Base-by-base conservation (phyloP, 1,140 invertebrate genomes). In the Drosophila quadrilineata region DNA sequence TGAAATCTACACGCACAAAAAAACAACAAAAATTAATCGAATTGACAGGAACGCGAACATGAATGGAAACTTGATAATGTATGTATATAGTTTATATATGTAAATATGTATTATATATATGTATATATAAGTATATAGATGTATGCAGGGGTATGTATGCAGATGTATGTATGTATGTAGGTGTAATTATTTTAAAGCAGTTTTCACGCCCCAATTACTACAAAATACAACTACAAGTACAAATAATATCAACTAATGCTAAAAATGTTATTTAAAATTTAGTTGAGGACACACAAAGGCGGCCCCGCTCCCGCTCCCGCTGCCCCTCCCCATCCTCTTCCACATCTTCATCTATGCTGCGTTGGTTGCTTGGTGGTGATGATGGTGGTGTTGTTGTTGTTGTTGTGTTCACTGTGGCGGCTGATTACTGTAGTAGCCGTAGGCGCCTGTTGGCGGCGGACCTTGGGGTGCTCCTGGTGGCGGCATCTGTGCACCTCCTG, bases 391-490 rank as follows among this genome's bases (percentile, higher is more conserved):
- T 52, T 8, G 12, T 46, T 14, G 1, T 22, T 33, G 12, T 28
- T 21, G 8, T 53, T 29, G n/a, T 59, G 29, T 28, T 82, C 76
- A 84, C 68, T 89, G 88, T 14, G 85, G 85, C 56, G 88, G 88
- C 43, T 89, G 88, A 45, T 87, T 86, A 24, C 88, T 19, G 12
- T 89, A 88, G 28, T 88, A 89, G 1, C 87, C 76, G 43, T 89
- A 89, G 14, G 90, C 75, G 49, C 89, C 90, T 28, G 82, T 77
- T 43, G 90, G 89, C 9, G 88, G 86, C n/a, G 79, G 87, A 6
- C 87, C 88, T 38, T 89, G 87, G 4, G 85, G 85, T 52, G 85
- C 80, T 12, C 85, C 76, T n/a, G 89, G 80, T 56, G 91, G 87
- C 64, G 87, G 87, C 87, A 88, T 88, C 33, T 88, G 87, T 26